phyloP scores from a whole-genome alignment of 1,140 invertebrate species.

The Sycophaga agraensis region DNA sequence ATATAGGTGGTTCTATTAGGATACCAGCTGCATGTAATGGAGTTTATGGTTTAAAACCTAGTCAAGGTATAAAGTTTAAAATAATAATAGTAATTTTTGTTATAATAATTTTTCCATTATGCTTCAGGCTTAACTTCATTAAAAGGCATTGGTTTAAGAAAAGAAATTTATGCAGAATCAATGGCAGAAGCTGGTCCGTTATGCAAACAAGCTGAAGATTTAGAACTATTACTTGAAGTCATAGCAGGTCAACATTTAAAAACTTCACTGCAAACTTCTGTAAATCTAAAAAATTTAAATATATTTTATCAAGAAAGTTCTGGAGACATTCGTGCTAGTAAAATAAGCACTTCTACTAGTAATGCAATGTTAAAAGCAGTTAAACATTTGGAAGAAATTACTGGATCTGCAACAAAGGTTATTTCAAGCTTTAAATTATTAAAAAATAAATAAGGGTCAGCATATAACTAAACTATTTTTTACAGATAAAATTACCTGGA shows the following conservation, averaged over 20 bases:
- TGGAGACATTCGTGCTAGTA: slow-evolving; percentile 68
- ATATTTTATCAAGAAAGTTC: slow-evolving; percentile 78
- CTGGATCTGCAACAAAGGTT: slow-evolving; percentile 53
- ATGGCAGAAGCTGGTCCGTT: slow-evolving; percentile 79
- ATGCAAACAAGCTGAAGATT: slow-evolving; percentile 73
- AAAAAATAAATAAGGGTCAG: background rate
- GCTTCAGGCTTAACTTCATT: slow-evolving; percentile 50
- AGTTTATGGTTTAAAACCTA: slow-evolving; percentile 89
- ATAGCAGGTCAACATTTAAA: slow-evolving; percentile 49
- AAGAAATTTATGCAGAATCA: slow-evolving; percentile 59
- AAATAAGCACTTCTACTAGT: slow-evolving; percentile 69
- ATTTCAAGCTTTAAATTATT: slow-evolving; percentile 25
- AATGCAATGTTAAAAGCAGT: slow-evolving; percentile 63
- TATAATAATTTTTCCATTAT: slow-evolving; percentile 16
- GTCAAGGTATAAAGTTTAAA: slow-evolving; percentile 58
- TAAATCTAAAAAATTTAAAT: slow-evolving; percentile 62
- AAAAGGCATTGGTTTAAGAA: slow-evolving; percentile 64
- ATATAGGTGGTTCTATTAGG: slow-evolving; percentile 93
- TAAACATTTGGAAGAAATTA: slow-evolving; percentile 54
- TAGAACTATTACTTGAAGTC: slow-evolving; percentile 63
- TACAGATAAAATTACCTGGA: slow-evolving; percentile 58
- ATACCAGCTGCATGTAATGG: slow-evolving; percentile 96
- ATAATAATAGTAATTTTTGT: slow-evolving; percentile 13
- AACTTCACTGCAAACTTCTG: slow-evolving; percentile 60
- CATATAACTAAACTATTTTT: too few relatives aligned